Base-by-base conservation (phyloP, 2,888 invertebrate genomes). In the Dexiosoma caninum region DNA sequence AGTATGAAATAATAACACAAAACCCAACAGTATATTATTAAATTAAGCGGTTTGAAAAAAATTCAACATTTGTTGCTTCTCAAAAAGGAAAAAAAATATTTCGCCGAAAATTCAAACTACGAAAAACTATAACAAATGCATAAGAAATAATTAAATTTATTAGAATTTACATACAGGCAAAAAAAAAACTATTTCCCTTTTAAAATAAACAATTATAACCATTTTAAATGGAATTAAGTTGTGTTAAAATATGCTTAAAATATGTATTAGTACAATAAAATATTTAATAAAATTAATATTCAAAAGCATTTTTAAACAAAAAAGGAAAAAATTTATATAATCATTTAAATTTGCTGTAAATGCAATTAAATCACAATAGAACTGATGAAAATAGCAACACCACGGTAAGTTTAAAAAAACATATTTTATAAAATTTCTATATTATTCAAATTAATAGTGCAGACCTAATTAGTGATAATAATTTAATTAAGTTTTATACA, bases 281-380 rank as follows among this genome's bases (percentile, higher is more conserved):
- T 40, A 14, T 4, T n/a, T 40, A 14, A 42, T 16, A 42, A 42
- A 42, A 42, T 42, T 42, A 16, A 16, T 42, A 42, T 42, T 42
- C 7, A 14, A 42, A 42, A 42, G n/a, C 2, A 42, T 16, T 5
- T 16, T 0, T 6, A 42, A 16, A 8, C 16, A 42, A 42, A 40
- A 3, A 37, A 27, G 4, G 4, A 27, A 27, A 14, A 40, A 40
- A 40, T 37, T 12, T 10, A 12, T 10, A 37, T 67, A 30, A 42
- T 14, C 44, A 44, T 44, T 42, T 30, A 67, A 67, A 42, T 42
- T 67, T 35, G 40, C 51, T 44, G 40, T 53, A 46, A 60, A 55
- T 37, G 1, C 14, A 64, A 37, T 16, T 32, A 16, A 40, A 42
- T 16, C 42, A 40, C n/a, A 40, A 40, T 14, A 12, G 3, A 40